Evolutionary conservation across 2,797 vertebrate species (phyloP).

Genomic region (Coendou prehensilis): DNA sequence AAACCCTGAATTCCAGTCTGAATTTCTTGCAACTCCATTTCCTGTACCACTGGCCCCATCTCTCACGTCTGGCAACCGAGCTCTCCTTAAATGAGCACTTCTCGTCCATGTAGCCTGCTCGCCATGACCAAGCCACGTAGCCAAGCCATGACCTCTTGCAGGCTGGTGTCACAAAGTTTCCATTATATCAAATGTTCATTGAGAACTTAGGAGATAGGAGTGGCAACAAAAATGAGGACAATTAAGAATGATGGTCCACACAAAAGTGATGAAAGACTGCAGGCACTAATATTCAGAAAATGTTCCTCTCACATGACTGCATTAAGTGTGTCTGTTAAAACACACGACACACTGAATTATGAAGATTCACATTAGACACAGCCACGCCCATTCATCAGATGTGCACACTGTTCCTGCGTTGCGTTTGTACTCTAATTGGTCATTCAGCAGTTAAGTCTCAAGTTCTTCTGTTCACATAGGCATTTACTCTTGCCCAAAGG

Average conservation of each 20-base stretch:
- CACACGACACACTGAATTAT: too few relatives aligned
- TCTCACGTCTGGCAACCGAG: background rate
- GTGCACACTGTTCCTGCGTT: background rate
- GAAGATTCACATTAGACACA: background rate
- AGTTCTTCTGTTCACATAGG: background rate
- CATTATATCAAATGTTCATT: background rate
- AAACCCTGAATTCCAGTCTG: background rate
- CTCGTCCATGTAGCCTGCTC: background rate
- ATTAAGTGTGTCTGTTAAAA: background rate
- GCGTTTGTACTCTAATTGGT: background rate
- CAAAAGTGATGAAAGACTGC: background rate
- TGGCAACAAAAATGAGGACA: background rate
- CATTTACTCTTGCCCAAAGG: background rate
- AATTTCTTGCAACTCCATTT: background rate
- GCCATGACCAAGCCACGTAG: too few relatives aligned
- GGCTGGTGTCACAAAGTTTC: background rate
- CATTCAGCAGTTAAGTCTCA: background rate
- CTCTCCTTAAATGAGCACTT: background rate
- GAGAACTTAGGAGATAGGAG: background rate
- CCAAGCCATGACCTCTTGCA: background rate
- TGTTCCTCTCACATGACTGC: background rate
- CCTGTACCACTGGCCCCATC: background rate
- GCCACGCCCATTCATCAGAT: background rate
- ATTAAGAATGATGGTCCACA: background rate
- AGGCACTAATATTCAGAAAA: background rate